A percentile compares a stretch with the other conserved stretches of the same genome.
These are phyloP conservation scores for Clarias macrocephalus DNA, from an alignment of 2,113 vertebrate species.

Conservation along the genomic window DNA sequence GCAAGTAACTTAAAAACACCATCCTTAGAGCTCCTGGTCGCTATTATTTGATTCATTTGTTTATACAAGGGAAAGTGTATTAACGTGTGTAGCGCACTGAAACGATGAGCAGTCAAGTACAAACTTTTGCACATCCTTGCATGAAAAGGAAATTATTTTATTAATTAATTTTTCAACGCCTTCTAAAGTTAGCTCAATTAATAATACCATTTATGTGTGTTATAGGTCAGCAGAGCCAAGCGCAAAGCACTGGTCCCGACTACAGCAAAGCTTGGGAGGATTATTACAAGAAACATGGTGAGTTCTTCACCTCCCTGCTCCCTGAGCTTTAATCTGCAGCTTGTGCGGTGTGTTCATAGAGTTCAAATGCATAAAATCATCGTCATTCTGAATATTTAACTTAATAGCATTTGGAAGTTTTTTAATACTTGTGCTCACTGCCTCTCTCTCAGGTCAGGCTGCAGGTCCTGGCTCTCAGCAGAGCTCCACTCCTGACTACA, in stretches of 20 bases:
- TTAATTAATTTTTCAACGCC: neutral
- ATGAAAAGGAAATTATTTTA: neutral
- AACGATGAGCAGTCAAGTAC: neutral
- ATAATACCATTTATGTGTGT: slow-evolving; percentile 33
- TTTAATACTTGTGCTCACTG: neutral
- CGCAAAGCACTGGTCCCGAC: slow-evolving; percentile 86
- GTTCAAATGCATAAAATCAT: no score
- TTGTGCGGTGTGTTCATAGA: neutral
- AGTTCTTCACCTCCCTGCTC: slow-evolving; percentile 49
- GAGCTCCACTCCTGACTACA: slow-evolving; percentile 92
- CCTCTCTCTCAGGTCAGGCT: slow-evolving; percentile 79
- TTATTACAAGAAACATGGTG: slow-evolving; percentile 88
- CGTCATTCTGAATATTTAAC: no score
- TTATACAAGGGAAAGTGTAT: neutral
- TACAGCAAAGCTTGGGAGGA: slow-evolving; percentile 95
- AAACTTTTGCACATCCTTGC: neutral
- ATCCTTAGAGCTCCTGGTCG: neutral
- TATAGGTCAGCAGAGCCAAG: slow-evolving; percentile 90
- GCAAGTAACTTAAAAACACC: slow-evolving; percentile 50
- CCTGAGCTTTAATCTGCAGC: neutral
- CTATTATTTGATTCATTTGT: neutral
- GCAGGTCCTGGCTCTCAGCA: slow-evolving; percentile 87
- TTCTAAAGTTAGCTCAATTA: neutral
- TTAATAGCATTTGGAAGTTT: no score
- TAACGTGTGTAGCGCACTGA: neutral